Evolutionary conservation across 2,797 vertebrate species (phyloP).

Genomic region (Pempheris klunzingeri): DNA sequence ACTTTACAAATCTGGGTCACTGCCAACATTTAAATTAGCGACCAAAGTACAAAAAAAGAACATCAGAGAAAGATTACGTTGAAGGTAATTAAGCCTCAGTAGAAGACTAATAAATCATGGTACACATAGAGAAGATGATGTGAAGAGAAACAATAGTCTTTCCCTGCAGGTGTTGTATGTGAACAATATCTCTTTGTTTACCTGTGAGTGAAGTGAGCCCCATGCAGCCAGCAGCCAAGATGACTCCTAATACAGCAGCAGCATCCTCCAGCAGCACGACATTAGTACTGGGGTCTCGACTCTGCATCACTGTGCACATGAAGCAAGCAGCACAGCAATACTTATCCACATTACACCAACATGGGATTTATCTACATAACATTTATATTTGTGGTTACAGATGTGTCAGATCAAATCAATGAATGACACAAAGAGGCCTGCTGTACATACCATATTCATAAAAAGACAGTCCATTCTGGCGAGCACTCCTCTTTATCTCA

Average conservation of each 20-base stretch:
- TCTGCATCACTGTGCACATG: constrained; percentile 91
- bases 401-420: neutral
- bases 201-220: constrained; percentile 97
- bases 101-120: constrained; percentile 1
- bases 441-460: constrained; percentile 94
- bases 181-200: constrained; percentile 65
- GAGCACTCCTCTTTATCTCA: constrained; percentile 94
- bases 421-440: neutral
- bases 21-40: neutral
- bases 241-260: constrained; percentile 95
- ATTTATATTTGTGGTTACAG: neutral
- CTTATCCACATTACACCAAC: neutral
- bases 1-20: neutral
- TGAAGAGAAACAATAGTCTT: neutral
- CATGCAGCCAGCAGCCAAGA: constrained; percentile 94
- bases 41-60: neutral
- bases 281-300: constrained; percentile 97
- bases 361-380: neutral
- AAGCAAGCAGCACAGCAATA: neutral
- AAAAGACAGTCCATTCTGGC: constrained; percentile 89
- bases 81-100: neutral
- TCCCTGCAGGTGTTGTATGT: neutral
- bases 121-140: neutral
- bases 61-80: neutral
- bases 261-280: constrained; percentile 97